Evolutionary conservation across 2,797 vertebrate species (phyloP).

Genomic region (Cryptoprocta ferox): DNA sequence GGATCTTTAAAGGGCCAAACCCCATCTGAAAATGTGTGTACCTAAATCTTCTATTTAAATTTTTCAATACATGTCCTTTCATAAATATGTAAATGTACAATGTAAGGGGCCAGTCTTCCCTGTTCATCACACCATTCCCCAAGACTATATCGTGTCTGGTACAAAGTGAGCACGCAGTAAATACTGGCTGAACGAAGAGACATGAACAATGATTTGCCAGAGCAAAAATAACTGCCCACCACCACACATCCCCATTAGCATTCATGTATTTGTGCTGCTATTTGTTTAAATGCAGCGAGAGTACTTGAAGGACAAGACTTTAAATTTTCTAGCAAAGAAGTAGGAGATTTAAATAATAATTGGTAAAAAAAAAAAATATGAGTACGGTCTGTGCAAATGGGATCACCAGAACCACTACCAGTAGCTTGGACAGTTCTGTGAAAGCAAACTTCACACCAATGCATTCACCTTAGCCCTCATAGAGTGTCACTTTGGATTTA

Average conservation of each 20-base stretch:
- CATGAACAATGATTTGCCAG: background rate
- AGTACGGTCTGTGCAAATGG: background rate
- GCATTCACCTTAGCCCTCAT: background rate
- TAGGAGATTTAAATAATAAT: background rate
- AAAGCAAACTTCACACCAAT: background rate
- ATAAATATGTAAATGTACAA: background rate
- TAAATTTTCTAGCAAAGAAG: background rate
- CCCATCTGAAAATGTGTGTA: background rate
- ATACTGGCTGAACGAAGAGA: background rate
- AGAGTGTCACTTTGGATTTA: background rate
- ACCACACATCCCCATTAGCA: background rate
- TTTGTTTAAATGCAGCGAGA: background rate
- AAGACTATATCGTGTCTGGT: background rate
- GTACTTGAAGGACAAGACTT: background rate
- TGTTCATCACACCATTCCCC: background rate
- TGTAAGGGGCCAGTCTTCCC: background rate
- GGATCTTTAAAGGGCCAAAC: conserved; percentile 17
- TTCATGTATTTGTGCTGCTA: too few relatives aligned
- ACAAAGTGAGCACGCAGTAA: background rate
- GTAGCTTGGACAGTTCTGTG: background rate
- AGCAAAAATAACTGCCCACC: background rate
- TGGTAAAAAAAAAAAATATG: background rate
- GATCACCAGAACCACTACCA: background rate
- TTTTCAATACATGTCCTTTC: background rate
- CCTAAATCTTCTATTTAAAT: background rate